These are phyloP conservation scores for Ochotona princeps DNA, from an alignment of 2,113 vertebrate genomes.

Conservation along the genomic window DNA sequence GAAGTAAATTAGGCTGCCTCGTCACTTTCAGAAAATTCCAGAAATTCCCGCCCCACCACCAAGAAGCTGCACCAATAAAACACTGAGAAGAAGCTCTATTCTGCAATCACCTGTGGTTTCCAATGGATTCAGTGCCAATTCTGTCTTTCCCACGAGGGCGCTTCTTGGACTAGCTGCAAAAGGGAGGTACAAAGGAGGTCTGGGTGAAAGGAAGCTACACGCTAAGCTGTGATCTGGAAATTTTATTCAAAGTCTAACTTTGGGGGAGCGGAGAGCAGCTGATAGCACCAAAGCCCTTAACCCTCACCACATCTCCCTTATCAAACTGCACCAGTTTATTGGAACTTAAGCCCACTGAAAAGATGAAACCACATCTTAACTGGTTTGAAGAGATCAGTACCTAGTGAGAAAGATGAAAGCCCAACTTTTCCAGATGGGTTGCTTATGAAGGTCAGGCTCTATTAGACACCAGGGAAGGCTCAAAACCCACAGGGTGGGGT, in stretches of 20 bases:
- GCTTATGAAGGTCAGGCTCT: neutral
- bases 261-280: neutral
- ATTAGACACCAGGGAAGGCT: neutral
- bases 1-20: neutral
- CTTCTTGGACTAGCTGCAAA: neutral
- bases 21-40: neutral
- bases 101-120: neutral
- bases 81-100: neutral
- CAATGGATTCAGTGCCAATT: neutral
- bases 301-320: neutral
- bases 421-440: neutral
- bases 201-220: neutral
- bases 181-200: neutral
- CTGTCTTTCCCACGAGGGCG: neutral
- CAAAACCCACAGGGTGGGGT: neutral
- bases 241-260: slow-evolving; percentile 16
- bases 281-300: neutral
- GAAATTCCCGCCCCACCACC: neutral
- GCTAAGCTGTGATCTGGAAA: neutral
- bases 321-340: neutral
- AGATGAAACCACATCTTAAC: neutral
- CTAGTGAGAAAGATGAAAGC: neutral
- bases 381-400: slow-evolving; percentile 25
- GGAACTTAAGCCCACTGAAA: neutral
- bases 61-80: neutral